phyloP scores from a whole-genome alignment of 1,140 invertebrate genomes.

The Matsumurasca onukii region DNA sequence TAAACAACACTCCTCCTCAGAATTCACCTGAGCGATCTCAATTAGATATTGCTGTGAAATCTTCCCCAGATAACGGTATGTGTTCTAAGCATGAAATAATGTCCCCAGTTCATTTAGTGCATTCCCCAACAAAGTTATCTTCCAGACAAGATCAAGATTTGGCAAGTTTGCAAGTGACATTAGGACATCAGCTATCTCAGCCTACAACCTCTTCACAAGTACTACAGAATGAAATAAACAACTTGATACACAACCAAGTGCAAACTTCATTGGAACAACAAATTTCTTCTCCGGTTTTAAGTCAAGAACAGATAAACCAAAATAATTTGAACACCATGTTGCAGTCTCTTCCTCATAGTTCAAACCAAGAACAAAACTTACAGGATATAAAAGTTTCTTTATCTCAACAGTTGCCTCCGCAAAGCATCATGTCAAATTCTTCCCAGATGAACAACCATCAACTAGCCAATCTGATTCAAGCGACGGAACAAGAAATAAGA shows the following conservation, averaged over 20 bases:
- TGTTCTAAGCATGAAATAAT: no score
- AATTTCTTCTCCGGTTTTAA: not conserved
- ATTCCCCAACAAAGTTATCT: not conserved
- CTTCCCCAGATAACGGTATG: no score
- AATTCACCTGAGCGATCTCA: no score
- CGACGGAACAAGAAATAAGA: not conserved
- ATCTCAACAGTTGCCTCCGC: not conserved
- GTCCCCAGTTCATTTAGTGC: no score
- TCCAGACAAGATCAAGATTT: not conserved
- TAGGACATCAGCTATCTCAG: no score
- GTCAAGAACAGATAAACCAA: not conserved
- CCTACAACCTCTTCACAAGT: no score
- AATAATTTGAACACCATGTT: not conserved
- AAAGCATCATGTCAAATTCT: conserved; percentile 11
- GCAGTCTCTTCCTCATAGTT: not conserved
- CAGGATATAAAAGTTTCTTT: not conserved
- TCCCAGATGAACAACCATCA: conserved; percentile 1
- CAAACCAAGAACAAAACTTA: no score
- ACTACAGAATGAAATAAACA: no score
- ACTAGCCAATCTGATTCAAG: conserved; percentile 4
- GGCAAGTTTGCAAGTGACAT: not conserved
- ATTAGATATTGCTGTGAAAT: no score
- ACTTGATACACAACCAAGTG: no score
- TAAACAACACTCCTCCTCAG: no score
- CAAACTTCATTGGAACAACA: not conserved